Evolutionary conservation across 2,113 vertebrate genomes (phyloP), one percentile per base, ranked within the genome.

Genomic region (Microcebus jonahi): DNA sequence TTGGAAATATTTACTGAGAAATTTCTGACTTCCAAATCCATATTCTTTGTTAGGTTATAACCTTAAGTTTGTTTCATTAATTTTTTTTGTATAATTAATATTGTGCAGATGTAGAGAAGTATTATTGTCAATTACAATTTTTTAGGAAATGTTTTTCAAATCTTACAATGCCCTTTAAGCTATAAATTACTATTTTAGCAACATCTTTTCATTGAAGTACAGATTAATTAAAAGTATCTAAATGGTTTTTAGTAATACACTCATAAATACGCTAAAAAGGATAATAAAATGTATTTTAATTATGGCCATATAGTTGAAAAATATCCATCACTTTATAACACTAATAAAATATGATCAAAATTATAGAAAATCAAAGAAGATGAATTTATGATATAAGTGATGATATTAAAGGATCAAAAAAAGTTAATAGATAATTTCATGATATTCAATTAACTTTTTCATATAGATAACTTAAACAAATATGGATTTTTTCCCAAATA

Each of bases 401-500:
- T 18, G 82, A 9, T 57, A 63, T 80, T 88, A 25, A 96, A 94
- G 79, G n/a, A 94, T 57, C 3, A 14, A 94, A 90, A 90, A 42
- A 75, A 88, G 11, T 91, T 94, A 65, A 73, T 92, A 97, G 45
- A n/a, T 9, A 90, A 13, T 87, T 97, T n/a, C n/a, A 84, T 88
- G 45, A 23, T 61, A 42, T 71, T 96, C 45, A 59, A 42, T 97
- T 39, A 94, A 59, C 3, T 90, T 86, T 6, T 85, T 31, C 75
- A 18, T 18, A 5, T 75, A 83, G 12, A 2, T 20, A 55, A 67
- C 91, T 92, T 93, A 96, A 21, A 96, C 25, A 96, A 95, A 96
- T 10, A 12, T 63, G 27, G 77, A 2, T 95, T 96, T 95, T 94
- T 91, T 77, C 85, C 81, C 91, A 39, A 97, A 88, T 65, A 0